Evolutionary conservation across 2,888 invertebrate genomes (phyloP).

Genomic region (Odontocolon sp.): DNA sequence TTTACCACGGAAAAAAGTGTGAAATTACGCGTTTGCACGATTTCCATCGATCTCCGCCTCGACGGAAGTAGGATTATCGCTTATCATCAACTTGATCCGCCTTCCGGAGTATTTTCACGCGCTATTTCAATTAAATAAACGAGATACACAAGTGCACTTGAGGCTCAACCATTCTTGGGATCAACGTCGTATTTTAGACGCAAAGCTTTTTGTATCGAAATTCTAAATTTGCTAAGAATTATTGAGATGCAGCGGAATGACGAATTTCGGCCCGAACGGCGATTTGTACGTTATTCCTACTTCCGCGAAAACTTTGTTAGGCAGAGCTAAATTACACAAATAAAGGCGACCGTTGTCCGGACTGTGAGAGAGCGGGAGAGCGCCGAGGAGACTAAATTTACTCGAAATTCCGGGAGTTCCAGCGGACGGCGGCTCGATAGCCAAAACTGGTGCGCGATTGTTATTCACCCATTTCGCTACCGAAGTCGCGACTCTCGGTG

Average conservation of each 20-base stretch:
- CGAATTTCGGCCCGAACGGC: conserved; percentile 92
- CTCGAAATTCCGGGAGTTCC: conserved; percentile 84
- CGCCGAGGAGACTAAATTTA: conserved; percentile 88
- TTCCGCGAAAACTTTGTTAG: conserved; percentile 88
- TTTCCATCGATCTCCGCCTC: background rate
- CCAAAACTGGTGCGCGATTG: conserved; percentile 87
- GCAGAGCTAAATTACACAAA: conserved; percentile 92
- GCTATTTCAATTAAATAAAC: conserved; percentile 29
- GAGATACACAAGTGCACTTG: conserved; percentile 28
- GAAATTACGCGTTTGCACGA: background rate
- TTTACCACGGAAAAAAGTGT: conserved; percentile 1
- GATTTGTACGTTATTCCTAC: conserved; percentile 90
- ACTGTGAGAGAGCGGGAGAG: conserved; percentile 86
- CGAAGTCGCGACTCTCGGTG: conserved; percentile 81
- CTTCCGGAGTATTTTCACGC: conserved; percentile 3
- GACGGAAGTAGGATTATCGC: conserved; percentile 25
- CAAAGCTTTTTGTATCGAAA: conserved; percentile 19
- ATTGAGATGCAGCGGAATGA: conserved; percentile 86
- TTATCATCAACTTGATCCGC: no score
- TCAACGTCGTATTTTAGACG: conserved; percentile 22
- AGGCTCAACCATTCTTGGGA: conserved; percentile 32
- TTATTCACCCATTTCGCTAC: conserved; percentile 87
- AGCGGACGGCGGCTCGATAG: conserved; percentile 88
- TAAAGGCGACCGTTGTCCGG: conserved; percentile 88
- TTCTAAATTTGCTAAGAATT: conserved; percentile 75